A percentile compares a stretch with the other conserved stretches of the same genome.
phyloP scores from a whole-genome alignment of 2,888 invertebrate genomes.

The Palloptera scutellata region DNA sequence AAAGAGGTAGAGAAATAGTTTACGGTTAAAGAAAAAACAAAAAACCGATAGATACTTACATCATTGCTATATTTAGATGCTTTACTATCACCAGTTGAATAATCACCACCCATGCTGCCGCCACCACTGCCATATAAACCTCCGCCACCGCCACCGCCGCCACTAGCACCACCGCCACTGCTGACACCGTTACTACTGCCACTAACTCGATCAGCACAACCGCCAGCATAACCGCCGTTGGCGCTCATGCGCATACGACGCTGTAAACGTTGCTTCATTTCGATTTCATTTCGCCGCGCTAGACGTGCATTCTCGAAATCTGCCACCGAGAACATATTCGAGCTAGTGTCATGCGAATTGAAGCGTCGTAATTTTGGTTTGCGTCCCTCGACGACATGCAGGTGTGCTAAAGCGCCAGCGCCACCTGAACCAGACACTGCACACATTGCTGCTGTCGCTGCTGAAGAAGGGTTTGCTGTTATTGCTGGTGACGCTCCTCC shows the following conservation, averaged over 20 bases:
- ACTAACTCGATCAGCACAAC: conserved; percentile 41
- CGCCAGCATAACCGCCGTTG: conserved; percentile 49
- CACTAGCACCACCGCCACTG: conserved; percentile 49
- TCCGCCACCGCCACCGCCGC: conserved; percentile 31
- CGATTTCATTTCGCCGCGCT: conserved; percentile 63
- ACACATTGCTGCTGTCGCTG: not conserved
- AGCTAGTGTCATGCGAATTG: conserved; percentile 64
- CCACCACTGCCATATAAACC: conserved; percentile 10
- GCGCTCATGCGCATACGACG: conserved; percentile 59
- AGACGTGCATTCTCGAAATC: conserved; percentile 64
- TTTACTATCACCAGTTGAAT: conserved; percentile 64
- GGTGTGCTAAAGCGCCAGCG: conserved; percentile 42
- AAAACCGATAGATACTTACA: conserved; percentile 47
- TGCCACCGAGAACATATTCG: conserved; percentile 65
- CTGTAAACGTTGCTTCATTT: conserved; percentile 61
- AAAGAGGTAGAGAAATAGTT: not conserved
- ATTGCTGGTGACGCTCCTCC: conserved; percentile 29
- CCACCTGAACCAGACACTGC: conserved; percentile 24
- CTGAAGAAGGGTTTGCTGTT: conserved; percentile 32
- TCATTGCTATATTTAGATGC: conserved; percentile 62
- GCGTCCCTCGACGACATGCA: conserved; percentile 55
- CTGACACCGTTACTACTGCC: conserved; percentile 35
- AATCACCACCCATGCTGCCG: conserved; percentile 51
- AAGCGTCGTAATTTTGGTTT: conserved; percentile 63
- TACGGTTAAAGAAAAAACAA: not conserved